Evolutionary conservation across 2,113 vertebrate species (phyloP), one percentile per base, ranked within the genome.

Genomic region (Andinoacara biseriatus): DNA sequence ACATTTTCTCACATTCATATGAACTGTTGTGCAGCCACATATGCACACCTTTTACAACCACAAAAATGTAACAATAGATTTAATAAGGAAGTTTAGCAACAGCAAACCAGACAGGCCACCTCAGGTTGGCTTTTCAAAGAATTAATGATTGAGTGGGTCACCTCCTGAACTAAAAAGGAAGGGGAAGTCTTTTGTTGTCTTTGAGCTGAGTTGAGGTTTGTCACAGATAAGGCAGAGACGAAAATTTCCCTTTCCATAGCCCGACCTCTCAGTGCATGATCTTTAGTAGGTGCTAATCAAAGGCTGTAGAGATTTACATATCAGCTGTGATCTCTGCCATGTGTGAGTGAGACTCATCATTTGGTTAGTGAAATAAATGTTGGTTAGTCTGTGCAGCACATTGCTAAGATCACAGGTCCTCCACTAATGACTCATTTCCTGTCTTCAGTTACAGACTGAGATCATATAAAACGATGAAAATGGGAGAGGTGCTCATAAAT

Each of bases 351-450:
- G 74, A 65, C 61, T 43, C 46, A 57, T 56, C 18, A 9, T 74
- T 78, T 56, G 69, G 40, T 75, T 46, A 18, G 54, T 49, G 26
- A 54, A 72, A 31, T 49, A 40, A 49, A 80, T 78, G 60, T 60
- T 76, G 43, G 58, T 76, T 84, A 65, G 58, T 56, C 7, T 81
- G 74, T 84, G 65, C 78, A 82, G 40, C 83, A 62, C 26, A 14
- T 60, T 74, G 79, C 78, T 83, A 72, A 57, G 76, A 62, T 84
- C 77, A 86, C 79, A 80, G 17, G 80, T 86, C 52, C 61, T 91
- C 56, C 52, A 31, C 67, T 84, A 89, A 89, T 92, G 90, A 93
- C 84, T 92, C 75, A 91, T 83, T 90, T 94, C 93, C 90, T 87
- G 87, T 77, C 83, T 80, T 85, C n/a, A 7, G 49, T 86, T 92